Evolutionary conservation across 2,888 invertebrate species (phyloP), one percentile per base, ranked within the genome.

Genomic region (Trissolcus japonicus): DNA sequence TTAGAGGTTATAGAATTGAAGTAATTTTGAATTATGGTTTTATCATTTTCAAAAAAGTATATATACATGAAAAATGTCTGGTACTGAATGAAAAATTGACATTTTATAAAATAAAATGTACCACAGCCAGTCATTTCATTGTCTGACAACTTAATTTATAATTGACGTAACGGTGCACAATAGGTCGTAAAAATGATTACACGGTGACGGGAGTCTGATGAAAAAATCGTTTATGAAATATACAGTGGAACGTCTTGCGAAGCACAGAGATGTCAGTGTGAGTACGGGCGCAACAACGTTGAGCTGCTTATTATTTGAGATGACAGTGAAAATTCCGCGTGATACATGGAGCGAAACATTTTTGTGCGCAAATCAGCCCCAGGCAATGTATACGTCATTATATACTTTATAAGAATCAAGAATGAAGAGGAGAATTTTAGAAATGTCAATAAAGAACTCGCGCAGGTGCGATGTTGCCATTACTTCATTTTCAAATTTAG

Each of bases 241-340:
- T 48, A 25, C 29, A 6, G 14, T 14, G 6, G 46, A 46, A 6
- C n/a, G 14, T 46, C 46, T 46, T 46, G 16, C 46, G 35, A 35
- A 35, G 35, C 9, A 35, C 35, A 9, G 35, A 35, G 35, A 35
- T 35, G 35, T 35, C 9, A 35, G 9, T 35, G 35, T 35, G 35
- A 35, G 35, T 6, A 35, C 35, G 35, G 11, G 35, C 35, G 43
- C 41, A 43, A 55, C 55, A 43, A 16, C 55, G 46, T 25, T n/a
- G 6, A 21, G 25, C 17, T 55, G 55, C 66, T 67, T 67, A 67
- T 67, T 67, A 51, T 67, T 57, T 67, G 66, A 51, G 66, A 43
- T 57, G 51, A 67, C 66, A 67, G 57, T 59, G 41, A 51, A 59
- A 67, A 67, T 67, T 41, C 66, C 43, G 35, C 13, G 17, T 57